Conservation (phyloP, 2,113 vertebrate species). For the Pleuronectes platessa region DNA sequence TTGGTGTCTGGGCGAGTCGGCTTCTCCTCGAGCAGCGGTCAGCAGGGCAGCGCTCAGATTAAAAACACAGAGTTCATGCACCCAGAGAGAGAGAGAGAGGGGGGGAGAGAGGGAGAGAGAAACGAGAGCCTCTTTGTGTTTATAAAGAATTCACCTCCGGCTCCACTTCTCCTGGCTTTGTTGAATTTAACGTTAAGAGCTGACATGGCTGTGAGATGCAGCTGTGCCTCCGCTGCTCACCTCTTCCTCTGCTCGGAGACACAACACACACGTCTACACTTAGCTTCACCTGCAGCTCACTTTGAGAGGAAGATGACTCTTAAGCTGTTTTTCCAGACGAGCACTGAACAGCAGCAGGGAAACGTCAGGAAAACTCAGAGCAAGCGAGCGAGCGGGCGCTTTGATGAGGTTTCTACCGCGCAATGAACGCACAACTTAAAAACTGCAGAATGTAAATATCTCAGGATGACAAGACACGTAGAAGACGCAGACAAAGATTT, state of each 20-base stretch:
- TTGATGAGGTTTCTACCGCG: too few relatives aligned
- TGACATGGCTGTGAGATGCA: slow-evolving; percentile 21
- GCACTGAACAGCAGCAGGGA: too few relatives aligned
- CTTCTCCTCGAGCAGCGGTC: slow-evolving; percentile 40
- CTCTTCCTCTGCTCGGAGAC: slow-evolving; percentile 2
- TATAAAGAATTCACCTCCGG: slow-evolving; percentile 34
- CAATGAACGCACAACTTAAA: too few relatives aligned
- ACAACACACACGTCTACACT: not conserved
- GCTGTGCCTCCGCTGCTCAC: not conserved
- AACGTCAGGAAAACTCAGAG: too few relatives aligned
- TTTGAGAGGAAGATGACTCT: too few relatives aligned
- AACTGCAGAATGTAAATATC: too few relatives aligned
- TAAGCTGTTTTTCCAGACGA: not conserved
- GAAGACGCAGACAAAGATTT: too few relatives aligned
- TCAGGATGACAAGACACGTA: too few relatives aligned
- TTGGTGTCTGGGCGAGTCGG: slow-evolving; percentile 26
- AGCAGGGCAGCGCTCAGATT: slow-evolving; percentile 51
- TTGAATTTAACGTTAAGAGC: slow-evolving; percentile 36
- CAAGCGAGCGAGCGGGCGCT: too few relatives aligned
- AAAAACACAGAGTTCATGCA: slow-evolving; percentile 44
- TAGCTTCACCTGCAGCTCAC: slow-evolving; percentile 13
- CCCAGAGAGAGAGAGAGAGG: slow-evolving; percentile 1
- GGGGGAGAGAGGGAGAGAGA: slow-evolving; percentile 23
- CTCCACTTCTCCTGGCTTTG: slow-evolving; percentile 24
- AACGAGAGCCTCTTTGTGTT: slow-evolving; percentile 27